phyloP scores from a whole-genome alignment of 2,888 invertebrate species.

The Alentia gelatinosa region DNA sequence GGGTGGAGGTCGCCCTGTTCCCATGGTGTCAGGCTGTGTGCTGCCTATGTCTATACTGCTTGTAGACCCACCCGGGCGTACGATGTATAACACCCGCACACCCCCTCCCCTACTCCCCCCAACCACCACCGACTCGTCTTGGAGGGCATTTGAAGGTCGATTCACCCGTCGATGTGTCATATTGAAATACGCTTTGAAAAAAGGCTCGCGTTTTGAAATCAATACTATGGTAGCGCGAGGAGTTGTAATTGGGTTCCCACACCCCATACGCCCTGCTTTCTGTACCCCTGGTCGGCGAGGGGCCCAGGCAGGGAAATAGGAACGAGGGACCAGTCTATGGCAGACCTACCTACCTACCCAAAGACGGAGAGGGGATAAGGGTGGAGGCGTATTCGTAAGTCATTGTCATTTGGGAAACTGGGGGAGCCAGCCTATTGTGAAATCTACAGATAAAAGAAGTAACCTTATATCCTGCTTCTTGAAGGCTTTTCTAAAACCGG shows the following conservation, averaged over 20 bases:
- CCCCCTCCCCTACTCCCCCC: neutral
- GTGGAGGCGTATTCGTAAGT: neutral
- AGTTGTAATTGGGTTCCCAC: neutral
- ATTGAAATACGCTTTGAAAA: slow-evolving; percentile 34
- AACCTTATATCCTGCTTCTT: slow-evolving; percentile 39
- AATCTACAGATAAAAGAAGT: slow-evolving; percentile 6
- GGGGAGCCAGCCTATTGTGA: neutral
- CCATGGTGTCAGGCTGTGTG: too few relatives aligned
- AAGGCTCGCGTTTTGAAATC: slow-evolving; percentile 17
- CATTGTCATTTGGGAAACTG: neutral
- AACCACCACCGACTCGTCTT: neutral
- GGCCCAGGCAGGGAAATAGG: neutral
- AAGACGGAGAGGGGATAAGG: neutral
- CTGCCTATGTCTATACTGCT: neutral
- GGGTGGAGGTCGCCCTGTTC: too few relatives aligned
- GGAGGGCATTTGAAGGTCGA: slow-evolving; percentile 32
- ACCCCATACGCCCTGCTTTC: neutral
- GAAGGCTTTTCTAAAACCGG: slow-evolving; percentile 37
- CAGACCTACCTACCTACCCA: too few relatives aligned
- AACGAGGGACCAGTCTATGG: neutral
- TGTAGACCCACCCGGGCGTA: neutral
- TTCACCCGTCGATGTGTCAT: slow-evolving; percentile 8
- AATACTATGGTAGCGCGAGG: neutral
- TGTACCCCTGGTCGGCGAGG: too few relatives aligned
- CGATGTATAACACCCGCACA: neutral